These are phyloP conservation scores for Lota lota DNA, from an alignment of 2,113 vertebrate species.

Conservation along the genomic window DNA sequence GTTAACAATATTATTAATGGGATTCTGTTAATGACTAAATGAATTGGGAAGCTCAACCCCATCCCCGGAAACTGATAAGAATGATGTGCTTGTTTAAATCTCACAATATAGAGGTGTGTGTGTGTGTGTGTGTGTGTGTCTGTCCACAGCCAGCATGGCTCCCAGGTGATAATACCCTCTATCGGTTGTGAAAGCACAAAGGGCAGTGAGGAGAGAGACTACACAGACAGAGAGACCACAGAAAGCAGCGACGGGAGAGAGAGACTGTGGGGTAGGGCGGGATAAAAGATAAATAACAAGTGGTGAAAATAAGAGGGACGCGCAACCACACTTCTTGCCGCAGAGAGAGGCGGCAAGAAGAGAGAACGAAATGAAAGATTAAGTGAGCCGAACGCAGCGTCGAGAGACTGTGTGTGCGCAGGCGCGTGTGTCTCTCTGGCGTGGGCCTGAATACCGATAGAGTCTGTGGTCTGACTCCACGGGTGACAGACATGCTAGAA, in stretches of 20 bases:
- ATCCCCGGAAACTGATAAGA: constrained; percentile 38
- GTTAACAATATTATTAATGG: constrained; percentile 41
- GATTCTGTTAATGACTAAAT: constrained; percentile 63
- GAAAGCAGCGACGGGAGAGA: constrained; percentile 7
- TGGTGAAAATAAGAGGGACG: constrained; percentile 31
- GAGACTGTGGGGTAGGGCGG: constrained; percentile 19
- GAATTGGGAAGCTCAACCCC: constrained; percentile 53
- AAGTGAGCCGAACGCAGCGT: not conserved
- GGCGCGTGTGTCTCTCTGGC: no score
- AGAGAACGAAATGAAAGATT: not conserved
- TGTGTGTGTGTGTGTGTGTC: constrained; percentile 11
- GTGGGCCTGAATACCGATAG: constrained; percentile 44
- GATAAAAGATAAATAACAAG: constrained; percentile 13
- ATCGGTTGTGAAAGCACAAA: constrained; percentile 33
- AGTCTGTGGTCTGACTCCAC: constrained; percentile 36
- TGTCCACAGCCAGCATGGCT: not conserved
- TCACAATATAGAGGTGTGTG: not conserved
- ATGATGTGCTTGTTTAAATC: constrained; percentile 8
- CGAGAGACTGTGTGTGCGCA: no score
- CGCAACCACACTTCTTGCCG: constrained; percentile 29
- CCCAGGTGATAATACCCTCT: constrained; percentile 46
- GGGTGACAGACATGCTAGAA: constrained; percentile 56
- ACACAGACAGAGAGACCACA: not conserved
- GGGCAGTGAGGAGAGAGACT: constrained; percentile 15
- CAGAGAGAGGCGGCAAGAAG: constrained; percentile 42